Conservation (phyloP, 1,140 invertebrate genomes). For the Hetaerina americana region DNA sequence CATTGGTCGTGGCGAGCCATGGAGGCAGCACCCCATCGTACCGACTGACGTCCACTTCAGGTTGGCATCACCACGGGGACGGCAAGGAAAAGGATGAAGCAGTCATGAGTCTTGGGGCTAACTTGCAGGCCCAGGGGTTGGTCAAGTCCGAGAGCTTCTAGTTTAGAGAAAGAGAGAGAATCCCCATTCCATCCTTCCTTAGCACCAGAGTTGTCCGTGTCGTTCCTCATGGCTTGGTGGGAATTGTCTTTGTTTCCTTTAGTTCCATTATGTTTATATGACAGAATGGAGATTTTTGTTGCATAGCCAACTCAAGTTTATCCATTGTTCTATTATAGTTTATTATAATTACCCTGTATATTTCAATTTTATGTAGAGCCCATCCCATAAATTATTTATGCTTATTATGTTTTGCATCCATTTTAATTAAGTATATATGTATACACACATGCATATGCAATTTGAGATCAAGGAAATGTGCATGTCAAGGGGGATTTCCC, state of each 20-base stretch:
- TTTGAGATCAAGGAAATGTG: too few species aligned
- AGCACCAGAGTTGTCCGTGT: background rate
- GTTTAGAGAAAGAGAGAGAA: constrained; percentile 8
- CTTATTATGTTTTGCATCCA: background rate
- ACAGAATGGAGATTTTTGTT: background rate
- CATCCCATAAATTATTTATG: background rate
- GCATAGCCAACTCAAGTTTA: background rate
- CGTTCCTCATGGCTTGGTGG: background rate
- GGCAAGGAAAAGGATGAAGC: constrained; percentile 29
- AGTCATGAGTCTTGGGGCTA: background rate
- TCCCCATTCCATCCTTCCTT: too few species aligned
- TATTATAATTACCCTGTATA: background rate
- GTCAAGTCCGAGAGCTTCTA: constrained; percentile 41
- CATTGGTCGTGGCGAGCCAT: constrained; percentile 16
- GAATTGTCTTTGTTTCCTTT: background rate
- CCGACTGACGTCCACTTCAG: constrained; percentile 25
- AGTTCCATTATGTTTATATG: too few species aligned
- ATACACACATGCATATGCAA: too few species aligned
- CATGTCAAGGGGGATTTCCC: too few species aligned
- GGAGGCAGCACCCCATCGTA: constrained; percentile 19
- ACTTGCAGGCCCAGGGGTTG: constrained; percentile 27
- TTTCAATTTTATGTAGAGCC: background rate
- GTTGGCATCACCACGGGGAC: constrained; percentile 29
- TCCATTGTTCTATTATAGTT: background rate
- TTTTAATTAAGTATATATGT: too few species aligned